Evolutionary conservation across 2,113 vertebrate genomes (phyloP), one percentile per base, ranked within the genome.

Genomic region (Salvelinus sp.): DNA sequence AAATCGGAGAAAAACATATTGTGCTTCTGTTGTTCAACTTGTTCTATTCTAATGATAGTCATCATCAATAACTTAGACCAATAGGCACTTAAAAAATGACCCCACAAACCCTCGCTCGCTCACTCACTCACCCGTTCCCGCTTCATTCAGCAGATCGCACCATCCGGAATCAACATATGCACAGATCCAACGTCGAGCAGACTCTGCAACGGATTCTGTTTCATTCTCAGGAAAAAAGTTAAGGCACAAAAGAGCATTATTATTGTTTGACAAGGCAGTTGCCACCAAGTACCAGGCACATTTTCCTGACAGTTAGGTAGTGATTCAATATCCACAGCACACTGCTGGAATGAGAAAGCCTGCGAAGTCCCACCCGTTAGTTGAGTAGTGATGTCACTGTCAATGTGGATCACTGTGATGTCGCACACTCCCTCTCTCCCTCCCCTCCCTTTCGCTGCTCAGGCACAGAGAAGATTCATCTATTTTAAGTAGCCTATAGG

Each of bases 351-450:
- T 63, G 60, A 22, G 60, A 63, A 3, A 27, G 47, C 60, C 69
- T 77, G 73, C 47, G 62, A 18, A 60, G 69, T 79, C 79, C 62
- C 57, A 23, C 20, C 68, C 30, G 70, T 44, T 44, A 12, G 38
- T 44, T 74, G 83, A 76, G 72, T 76, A 74, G 83, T 79, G 83
- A 84, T 25, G 76, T 73, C 74, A 83, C 72, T 83, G 86, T 85
- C 81, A 78, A 70, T 70, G 58, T 50, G 78, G 75, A 70, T 81
- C 77, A 28, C 88, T 85, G 70, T 23, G 64, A 25, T 50, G 67
- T 64, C 63, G 16, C 3, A 75, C 79, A 74, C 54, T 77, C 70
- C 58, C 50, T 27, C 67, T 54, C 38, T 44, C 9, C 2, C 16
- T 4, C 12, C 75, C 7, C 30, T 38, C 48, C n/a, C 66, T 62